Evolutionary conservation across 2,113 vertebrate species (phyloP).

Genomic region (Heliornis fulica): DNA sequence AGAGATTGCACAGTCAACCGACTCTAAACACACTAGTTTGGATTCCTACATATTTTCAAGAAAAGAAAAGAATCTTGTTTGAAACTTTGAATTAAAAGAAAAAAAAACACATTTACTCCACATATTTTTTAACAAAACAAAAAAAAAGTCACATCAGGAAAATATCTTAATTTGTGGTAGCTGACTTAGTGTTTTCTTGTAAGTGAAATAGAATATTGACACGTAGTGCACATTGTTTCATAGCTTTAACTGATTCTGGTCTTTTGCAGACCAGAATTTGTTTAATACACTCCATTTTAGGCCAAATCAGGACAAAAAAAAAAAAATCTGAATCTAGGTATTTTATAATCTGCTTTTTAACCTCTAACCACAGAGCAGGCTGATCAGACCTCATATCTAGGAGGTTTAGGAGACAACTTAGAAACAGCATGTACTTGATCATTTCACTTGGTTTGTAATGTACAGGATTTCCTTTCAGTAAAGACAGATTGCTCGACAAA

Average conservation of each 20-base stretch:
- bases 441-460: conserved; percentile 61
- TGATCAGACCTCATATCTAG: conserved; percentile 89
- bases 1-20: conserved; percentile 99
- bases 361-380: conserved; percentile 90
- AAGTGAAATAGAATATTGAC: conserved; percentile 86
- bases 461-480: conserved; percentile 3
- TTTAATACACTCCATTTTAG: conserved; percentile 93
- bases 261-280: conserved; percentile 83
- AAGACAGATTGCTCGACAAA: conserved; percentile 29
- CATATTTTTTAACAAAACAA: conserved; percentile 92
- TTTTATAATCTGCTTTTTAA: conserved; percentile 93
- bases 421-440: conserved; percentile 78
- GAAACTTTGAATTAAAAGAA: conserved; percentile 82
- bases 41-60: conserved; percentile 92
- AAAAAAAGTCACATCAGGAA: conserved; percentile 88
- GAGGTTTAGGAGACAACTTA: conserved; percentile 85
- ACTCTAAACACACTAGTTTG: conserved; percentile 98
- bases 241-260: conserved; percentile 90
- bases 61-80: conserved; percentile 84
- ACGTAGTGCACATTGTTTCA: conserved; percentile 89
- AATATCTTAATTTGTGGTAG: conserved; percentile 87
- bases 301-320: conserved; percentile 88
- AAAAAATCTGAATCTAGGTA: conserved; percentile 88
- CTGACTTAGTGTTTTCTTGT: conserved; percentile 88
- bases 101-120: conserved; percentile 83